Conservation (phyloP, 1,140 invertebrate genomes). For the Trinorchestia longiramus region DNA sequence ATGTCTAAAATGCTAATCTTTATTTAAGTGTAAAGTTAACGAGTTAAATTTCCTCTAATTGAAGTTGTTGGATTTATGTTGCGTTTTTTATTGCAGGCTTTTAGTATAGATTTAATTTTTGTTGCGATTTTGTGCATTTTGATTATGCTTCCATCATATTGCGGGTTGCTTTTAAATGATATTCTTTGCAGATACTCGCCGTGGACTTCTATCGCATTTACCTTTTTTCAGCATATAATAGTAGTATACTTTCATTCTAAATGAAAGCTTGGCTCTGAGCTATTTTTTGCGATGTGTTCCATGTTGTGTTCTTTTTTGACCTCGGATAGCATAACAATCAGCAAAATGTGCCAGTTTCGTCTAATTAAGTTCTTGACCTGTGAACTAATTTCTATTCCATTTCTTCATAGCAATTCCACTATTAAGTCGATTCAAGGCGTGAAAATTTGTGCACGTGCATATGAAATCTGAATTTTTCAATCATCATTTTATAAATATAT, state of each 20-base stretch:
- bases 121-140: neutral
- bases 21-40: too few relatives aligned
- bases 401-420: neutral
- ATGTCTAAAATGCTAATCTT: too few relatives aligned
- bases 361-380: neutral
- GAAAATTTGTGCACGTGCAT: neutral
- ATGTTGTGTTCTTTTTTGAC: neutral
- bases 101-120: neutral
- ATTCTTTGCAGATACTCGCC: neutral
- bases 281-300: neutral
- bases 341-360: neutral
- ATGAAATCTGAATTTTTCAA: neutral
- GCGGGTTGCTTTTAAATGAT: neutral
- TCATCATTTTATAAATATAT: neutral
- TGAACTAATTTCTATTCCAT: neutral
- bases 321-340: neutral
- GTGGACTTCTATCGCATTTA: neutral
- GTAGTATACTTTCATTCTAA: neutral
- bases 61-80: neutral
- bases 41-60: neutral
- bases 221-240: neutral
- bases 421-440: neutral
- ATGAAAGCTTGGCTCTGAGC: neutral
- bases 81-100: neutral
- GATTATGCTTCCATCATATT: neutral